Evolutionary conservation across 2,888 invertebrate genomes (phyloP).

Genomic region (Listrodromus nycthemerus): DNA sequence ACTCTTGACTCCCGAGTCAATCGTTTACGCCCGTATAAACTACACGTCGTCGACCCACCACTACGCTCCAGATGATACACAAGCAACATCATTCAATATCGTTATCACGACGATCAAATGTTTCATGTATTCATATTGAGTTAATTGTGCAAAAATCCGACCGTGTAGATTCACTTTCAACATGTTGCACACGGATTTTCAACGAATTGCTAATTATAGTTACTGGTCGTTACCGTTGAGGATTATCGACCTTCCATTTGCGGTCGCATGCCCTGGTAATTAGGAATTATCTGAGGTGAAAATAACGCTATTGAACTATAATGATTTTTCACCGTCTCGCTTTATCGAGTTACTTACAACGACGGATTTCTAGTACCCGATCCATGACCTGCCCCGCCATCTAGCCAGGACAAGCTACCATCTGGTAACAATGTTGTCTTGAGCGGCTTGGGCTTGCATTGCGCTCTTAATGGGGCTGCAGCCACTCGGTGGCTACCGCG

Average conservation of each 20-base stretch:
- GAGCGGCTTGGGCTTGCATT: constrained; percentile 75
- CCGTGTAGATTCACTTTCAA: neutral
- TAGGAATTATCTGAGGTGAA: too few relatives aligned
- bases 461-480: constrained; percentile 81
- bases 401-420: constrained; percentile 68
- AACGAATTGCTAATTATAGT: neutral
- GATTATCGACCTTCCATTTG: neutral
- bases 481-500: constrained; percentile 79
- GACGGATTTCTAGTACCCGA: constrained; percentile 32
- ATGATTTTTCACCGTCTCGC: constrained; percentile 25
- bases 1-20: constrained; percentile 62
- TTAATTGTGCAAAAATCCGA: neutral
- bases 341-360: constrained; percentile 2
- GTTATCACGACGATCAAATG: constrained; percentile 7
- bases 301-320: too few relatives aligned
- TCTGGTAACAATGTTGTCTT: constrained; percentile 76
- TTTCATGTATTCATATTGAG: neutral
- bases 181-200: neutral
- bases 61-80: constrained; percentile 68
- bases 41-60: constrained; percentile 52
- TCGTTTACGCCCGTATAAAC: constrained; percentile 38
- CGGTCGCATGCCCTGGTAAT: too few relatives aligned
- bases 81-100: constrained; percentile 56
- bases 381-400: constrained; percentile 43
- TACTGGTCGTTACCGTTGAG: neutral